phyloP scores from a whole-genome alignment of 2,113 vertebrate genomes.

The Nymphicus hollandicus region DNA sequence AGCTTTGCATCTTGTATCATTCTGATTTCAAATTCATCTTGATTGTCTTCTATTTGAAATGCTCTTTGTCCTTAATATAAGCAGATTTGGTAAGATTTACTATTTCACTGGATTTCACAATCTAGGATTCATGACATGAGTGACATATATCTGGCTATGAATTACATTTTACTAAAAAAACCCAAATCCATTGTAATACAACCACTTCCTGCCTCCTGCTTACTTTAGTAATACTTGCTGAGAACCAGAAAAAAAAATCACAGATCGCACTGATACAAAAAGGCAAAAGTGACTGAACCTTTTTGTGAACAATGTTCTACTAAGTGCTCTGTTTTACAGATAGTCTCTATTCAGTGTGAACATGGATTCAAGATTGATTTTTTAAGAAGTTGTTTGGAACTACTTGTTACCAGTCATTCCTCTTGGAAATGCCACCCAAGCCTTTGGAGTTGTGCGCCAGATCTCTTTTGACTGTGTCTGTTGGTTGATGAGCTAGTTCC shows the following conservation, averaged over 20 bases:
- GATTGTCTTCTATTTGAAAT: not conserved
- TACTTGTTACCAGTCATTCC: not conserved
- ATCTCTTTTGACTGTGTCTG: not conserved
- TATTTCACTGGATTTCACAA: conserved; percentile 5
- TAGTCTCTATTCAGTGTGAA: not conserved
- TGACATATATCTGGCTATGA: not conserved
- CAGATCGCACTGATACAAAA: not conserved
- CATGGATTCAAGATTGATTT: not conserved
- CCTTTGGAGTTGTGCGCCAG: not conserved
- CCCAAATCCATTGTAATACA: not conserved
- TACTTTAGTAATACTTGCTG: not conserved
- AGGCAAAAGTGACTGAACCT: not conserved
- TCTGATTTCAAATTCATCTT: conserved; percentile 1
- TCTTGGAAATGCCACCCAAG: not conserved
- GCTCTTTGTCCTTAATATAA: not conserved
- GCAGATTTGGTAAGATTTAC: not conserved
- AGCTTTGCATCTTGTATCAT: not conserved
- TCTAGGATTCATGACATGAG: not conserved
- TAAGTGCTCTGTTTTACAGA: not conserved
- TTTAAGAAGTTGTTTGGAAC: not conserved
- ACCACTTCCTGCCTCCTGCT: not conserved
- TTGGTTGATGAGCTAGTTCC: not conserved
- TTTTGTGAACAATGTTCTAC: not conserved
- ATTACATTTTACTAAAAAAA: conserved; percentile 1
- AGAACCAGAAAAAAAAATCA: not conserved